Evolutionary conservation across 2,888 invertebrate species (phyloP).

Genomic region (Plebejus anna): DNA sequence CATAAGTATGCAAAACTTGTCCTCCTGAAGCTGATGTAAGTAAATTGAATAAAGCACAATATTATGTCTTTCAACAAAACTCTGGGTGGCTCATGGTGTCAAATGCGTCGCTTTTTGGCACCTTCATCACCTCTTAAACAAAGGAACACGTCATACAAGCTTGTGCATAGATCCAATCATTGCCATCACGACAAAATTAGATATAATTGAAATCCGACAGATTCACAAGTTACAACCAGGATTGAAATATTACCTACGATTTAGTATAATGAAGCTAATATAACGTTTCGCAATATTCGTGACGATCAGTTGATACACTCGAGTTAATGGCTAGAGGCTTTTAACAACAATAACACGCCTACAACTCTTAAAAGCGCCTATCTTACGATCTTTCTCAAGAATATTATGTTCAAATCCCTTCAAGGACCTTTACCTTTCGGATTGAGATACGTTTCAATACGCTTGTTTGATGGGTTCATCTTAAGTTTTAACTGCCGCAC

Average conservation of each 20-base stretch:
- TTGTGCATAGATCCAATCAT: background rate
- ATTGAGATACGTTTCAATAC: constrained; percentile 19
- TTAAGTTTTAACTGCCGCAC: background rate
- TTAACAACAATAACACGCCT: constrained; percentile 72
- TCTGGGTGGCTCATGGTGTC: no score
- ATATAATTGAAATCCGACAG: background rate
- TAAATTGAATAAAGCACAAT: no score
- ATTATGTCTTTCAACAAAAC: no score
- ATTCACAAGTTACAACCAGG: constrained; percentile 18
- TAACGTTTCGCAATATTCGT: constrained; percentile 49
- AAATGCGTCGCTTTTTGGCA: no score
- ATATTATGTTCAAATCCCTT: constrained; percentile 52
- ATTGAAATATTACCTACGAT: constrained; percentile 32
- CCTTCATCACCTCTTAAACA: no score
- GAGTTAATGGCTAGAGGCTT: constrained; percentile 63
- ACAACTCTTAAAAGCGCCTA: constrained; percentile 56
- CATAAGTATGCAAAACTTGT: no score
- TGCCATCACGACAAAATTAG: background rate
- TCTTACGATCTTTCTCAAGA: constrained; percentile 68
- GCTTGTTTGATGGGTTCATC: background rate
- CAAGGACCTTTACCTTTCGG: constrained; percentile 47
- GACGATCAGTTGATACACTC: constrained; percentile 56
- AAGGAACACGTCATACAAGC: background rate
- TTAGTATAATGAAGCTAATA: constrained; percentile 36
- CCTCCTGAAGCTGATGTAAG: no score